Base-by-base conservation (phyloP, 2,888 invertebrate genomes). In the Dicycla oo region DNA sequence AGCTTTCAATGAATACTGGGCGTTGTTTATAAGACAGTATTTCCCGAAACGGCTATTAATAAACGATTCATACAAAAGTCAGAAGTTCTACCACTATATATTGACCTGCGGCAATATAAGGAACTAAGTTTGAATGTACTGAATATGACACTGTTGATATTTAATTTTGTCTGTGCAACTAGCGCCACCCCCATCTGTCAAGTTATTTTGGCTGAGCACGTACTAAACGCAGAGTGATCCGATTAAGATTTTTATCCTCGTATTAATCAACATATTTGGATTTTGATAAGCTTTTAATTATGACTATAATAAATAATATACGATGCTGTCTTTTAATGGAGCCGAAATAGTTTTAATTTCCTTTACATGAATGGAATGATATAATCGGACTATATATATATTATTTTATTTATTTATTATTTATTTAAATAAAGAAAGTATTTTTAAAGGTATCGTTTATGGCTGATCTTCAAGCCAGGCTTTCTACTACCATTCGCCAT, bases 1-100 rank as follows among this genome's bases (percentile, higher is more conserved):
- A 67, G 63, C 66, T 75, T 82, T 81, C 75, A 84, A 78, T 78
- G 69, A 81, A 84, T 61, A 54, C 51, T 73, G 49, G 72, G 53
- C 34, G 51, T 75, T 84, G 82, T 84, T 75, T 82, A 78, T 62
- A 67, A 78, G 73, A 78, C 60, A 62, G 18, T 68, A 54, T 70
- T 82, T 70, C 60, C 61, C 69, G 74, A 75, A 81, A 69, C 68
- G 13, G 34, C 54, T 82, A 82, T 62, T 77, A 51, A 69, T 69
- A 75, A 63, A 54, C 82, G 38, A 73, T 72, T 80, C 30, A 54
- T 69, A 65, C 54, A 51, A 56, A 61, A 62, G 18, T 62, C 13
- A 7, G 34, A 47, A 43, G n/a, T 3, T 23, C 18, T 18, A 49
- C 66, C 38, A 67, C 10, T 53, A 20, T 45, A 57, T 13, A 10